Evolutionary conservation across 2,113 vertebrate genomes (phyloP).

Genomic region (Oryzias javanicus): DNA sequence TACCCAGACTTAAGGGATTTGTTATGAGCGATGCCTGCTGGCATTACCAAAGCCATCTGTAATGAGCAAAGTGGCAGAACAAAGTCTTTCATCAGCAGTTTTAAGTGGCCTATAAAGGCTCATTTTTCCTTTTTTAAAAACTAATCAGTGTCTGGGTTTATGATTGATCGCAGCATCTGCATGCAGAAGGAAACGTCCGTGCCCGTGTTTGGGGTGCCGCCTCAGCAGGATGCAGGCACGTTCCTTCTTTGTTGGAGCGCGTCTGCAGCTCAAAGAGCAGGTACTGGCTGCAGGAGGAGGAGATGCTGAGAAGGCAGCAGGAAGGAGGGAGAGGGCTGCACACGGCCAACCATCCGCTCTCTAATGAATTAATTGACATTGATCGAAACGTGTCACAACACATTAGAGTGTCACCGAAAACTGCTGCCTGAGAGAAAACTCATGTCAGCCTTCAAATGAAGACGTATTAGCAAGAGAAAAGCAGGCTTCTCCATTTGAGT

Average conservation of each 20-base stretch:
- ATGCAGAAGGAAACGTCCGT: slow-evolving; percentile 6
- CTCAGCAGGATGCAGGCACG: slow-evolving; percentile 18
- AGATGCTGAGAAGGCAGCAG: not conserved
- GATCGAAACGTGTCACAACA: slow-evolving; percentile 25
- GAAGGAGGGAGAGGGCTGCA: slow-evolving; percentile 12
- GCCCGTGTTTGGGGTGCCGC: slow-evolving; percentile 5
- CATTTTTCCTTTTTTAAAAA: slow-evolving; percentile 31
- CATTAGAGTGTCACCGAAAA: slow-evolving; percentile 24
- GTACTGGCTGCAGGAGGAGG: slow-evolving; percentile 8
- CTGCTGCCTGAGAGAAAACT: slow-evolving; percentile 11
- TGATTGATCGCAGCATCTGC: slow-evolving; percentile 28
- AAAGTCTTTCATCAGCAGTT: slow-evolving; percentile 41
- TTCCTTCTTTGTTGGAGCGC: slow-evolving; percentile 33
- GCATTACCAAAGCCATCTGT: slow-evolving; percentile 26
- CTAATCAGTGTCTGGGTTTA: slow-evolving; percentile 24
- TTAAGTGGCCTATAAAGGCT: slow-evolving; percentile 23
- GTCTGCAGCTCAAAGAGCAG: slow-evolving; percentile 49
- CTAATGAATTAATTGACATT: slow-evolving; percentile 46
- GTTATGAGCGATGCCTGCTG: slow-evolving; percentile 21
- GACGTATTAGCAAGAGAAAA: slow-evolving; percentile 21
- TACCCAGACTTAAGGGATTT: slow-evolving; percentile 10
- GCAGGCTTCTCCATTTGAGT: slow-evolving; percentile 7
- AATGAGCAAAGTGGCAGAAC: slow-evolving; percentile 25
- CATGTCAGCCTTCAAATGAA: slow-evolving; percentile 48
- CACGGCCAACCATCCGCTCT: slow-evolving; percentile 19